Base-by-base conservation (phyloP, 2,113 vertebrate genomes). In the Brachyhypopomus gauderio region DNA sequence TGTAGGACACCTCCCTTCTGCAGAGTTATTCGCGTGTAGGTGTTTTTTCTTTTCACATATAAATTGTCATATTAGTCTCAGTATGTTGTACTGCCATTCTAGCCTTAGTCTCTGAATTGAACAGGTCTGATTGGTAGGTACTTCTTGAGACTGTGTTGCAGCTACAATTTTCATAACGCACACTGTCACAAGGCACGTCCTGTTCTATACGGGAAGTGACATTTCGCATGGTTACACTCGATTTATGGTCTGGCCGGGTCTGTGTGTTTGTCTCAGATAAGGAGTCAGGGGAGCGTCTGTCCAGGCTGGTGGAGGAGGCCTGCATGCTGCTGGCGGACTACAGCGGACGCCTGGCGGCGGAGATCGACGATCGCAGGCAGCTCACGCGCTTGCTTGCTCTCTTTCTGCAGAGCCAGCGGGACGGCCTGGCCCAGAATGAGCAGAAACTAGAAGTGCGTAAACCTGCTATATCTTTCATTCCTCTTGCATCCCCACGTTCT, bases 381-480 rank as follows among this genome's bases (percentile, higher is more conserved):
- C 96, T 99, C 62, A 98, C 95, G 8, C 95, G 96, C 83, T 97
- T 97, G 83, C 94, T 99, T 76, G 94, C 95, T 0, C 94, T 96
- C 87, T 99, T 97, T 90, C 93, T 98, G 86, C 97, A 96, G 85
- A 97, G 95, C 92, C 98, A 99, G 92, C 97, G 96, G 92, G 97
- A 98, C 83, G 95, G 96, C 85, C 92, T 99, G 91, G 93, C 92
- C 92, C 96, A 98, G 94, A 99, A 98, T 85, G 97, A 99, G 81
- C 96, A 97, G 93, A 99, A 98, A 92, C 93, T 99, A 86, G 97
- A 99, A 96, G 98, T 99, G 96, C 95, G 97, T 98, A 96, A 92
- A 89, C 14, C 87, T 91, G 91, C 20, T 55, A 59, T 86, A 83
- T 85, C 77, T 86, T 88, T 77, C 38, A 72, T 70, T 88, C 62